Base-by-base conservation (phyloP, 2,888 invertebrate genomes). In the Trissolcus japonicus region DNA sequence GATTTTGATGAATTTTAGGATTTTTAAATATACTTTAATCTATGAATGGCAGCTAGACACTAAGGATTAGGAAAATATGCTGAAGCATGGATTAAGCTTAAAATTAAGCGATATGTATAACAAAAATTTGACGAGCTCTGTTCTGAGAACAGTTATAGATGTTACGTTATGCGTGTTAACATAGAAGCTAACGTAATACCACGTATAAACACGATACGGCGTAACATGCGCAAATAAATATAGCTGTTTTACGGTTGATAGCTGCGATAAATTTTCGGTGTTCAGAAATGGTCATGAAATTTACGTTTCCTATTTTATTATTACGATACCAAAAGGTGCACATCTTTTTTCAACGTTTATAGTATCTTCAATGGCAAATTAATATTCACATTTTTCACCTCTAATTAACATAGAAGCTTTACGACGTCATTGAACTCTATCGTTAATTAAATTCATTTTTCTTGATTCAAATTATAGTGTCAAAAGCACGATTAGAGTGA, bases 41-140 rank as follows among this genome's bases (percentile, higher is more conserved):
- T 46, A 46, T 46, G 62, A 59, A 77, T 77, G n/a, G 76, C 76
- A 72, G 67, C 62, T 69, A 62, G 48, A 50, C n/a, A 72, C 60
- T 54, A 41, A 48, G 54, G 60, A 65, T 61, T 55, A 41, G 17
- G 48, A 56, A 78, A 11, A 9, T 11, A 35, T 74, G 74, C 78
- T 62, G 69, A 74, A 40, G 62, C 71, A 74, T 55, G 62, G 59
- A 62, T 66, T 69, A 78, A 78, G 74, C 78, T 74, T 50, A 19
- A 50, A 53, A 74, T 35, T 68, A 57, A 68, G 63, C 60, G 63
- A 63, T 76, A 60, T 68, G 43, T 59, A 76, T 63, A 76, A 71
- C 61, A 71, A 41, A 62, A 71, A 53, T 71, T 61, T 48, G 56
- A 61, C 57, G 65, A 72, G 59, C 59, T 35, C 35, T 72, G 66